These are phyloP conservation scores for Campaea margaritaria DNA, from an alignment of 2,888 invertebrate species.

Conservation along the genomic window DNA sequence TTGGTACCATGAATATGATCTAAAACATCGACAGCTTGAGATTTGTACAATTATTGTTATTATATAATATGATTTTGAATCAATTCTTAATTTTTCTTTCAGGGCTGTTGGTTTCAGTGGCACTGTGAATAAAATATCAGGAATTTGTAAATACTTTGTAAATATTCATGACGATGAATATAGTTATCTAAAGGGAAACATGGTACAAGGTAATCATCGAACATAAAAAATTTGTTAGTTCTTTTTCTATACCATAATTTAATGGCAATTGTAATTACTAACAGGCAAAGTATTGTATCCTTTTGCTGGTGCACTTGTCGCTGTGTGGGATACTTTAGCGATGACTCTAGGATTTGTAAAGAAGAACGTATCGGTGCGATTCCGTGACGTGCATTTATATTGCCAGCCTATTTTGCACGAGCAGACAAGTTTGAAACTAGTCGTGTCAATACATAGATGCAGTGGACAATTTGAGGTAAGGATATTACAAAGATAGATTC, in stretches of 20 bases:
- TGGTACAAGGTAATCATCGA: slow-evolving; percentile 56
- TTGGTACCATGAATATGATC: too few relatives aligned
- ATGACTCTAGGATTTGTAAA: slow-evolving; percentile 81
- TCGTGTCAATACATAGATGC: slow-evolving; percentile 86
- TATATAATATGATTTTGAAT: too few relatives aligned
- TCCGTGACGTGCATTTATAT: slow-evolving; percentile 85
- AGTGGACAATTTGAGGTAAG: slow-evolving; percentile 85
- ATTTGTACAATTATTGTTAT: too few relatives aligned
- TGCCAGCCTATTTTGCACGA: slow-evolving; percentile 85
- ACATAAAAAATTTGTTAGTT: background rate
- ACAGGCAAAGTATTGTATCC: slow-evolving; percentile 89
- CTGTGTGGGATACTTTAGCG: slow-evolving; percentile 90
- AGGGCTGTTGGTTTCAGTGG: background rate
- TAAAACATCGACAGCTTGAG: too few relatives aligned
- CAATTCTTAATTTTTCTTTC: too few relatives aligned
- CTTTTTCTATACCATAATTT: background rate
- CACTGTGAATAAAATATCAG: slow-evolving; percentile 44
- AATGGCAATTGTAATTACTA: slow-evolving; percentile 10
- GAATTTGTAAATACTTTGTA: slow-evolving; percentile 51
- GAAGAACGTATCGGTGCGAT: slow-evolving; percentile 88
- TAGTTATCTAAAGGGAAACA: slow-evolving; percentile 55
- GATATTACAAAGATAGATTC: background rate
- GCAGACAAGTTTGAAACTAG: slow-evolving; percentile 81
- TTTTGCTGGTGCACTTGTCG: slow-evolving; percentile 89
- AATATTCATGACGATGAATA: slow-evolving; percentile 61